Conservation (phyloP, 2,888 invertebrate genomes). For the Archips crataeganus region DNA sequence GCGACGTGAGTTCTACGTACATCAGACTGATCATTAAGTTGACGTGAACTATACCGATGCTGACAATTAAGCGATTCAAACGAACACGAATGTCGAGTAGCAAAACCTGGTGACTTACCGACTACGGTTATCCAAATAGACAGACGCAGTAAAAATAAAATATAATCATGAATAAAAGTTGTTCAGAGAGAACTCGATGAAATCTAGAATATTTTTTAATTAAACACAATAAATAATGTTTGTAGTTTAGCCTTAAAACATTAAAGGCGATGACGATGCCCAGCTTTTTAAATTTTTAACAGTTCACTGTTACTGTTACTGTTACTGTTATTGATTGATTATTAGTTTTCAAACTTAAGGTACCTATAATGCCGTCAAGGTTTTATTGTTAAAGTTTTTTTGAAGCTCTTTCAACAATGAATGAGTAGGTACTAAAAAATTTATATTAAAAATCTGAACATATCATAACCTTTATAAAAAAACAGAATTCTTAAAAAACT, state of each 20-base stretch:
- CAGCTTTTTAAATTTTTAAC: neutral
- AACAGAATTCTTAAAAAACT: neutral
- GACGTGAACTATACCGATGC: neutral
- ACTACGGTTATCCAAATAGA: constrained; percentile 69
- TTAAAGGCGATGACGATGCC: neutral
- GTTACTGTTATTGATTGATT: neutral
- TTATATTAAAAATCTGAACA: neutral
- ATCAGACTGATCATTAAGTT: neutral
- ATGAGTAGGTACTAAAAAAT: neutral
- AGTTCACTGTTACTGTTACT: neutral
- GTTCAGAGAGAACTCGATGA: constrained; percentile 22
- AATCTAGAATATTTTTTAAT: constrained; percentile 12
- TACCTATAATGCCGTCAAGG: no score
- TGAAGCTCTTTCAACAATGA: no score
- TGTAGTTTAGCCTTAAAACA: neutral
- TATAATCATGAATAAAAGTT: constrained; percentile 53
- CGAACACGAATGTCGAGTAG: constrained; percentile 8
- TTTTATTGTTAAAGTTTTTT: no score
- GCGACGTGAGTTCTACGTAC: neutral
- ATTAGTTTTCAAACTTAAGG: neutral
- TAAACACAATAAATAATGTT: neutral
- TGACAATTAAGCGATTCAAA: neutral
- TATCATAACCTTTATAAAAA: neutral
- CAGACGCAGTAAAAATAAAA: constrained; percentile 62
- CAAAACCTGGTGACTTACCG: constrained; percentile 70